Conservation (phyloP, 2,797 vertebrate species). For the Heliangelus exortis region DNA sequence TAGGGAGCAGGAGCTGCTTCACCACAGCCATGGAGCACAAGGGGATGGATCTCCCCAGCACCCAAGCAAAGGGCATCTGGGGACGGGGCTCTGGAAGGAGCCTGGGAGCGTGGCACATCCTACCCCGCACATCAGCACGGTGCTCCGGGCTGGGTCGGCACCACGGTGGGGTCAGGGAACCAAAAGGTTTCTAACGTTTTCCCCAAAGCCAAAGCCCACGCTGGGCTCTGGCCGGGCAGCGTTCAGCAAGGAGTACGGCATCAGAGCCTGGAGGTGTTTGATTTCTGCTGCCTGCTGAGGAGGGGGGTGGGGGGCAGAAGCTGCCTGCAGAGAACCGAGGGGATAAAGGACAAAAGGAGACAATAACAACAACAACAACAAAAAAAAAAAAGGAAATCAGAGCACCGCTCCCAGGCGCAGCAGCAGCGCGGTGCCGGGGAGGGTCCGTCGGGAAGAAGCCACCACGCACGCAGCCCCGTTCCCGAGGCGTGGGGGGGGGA, state of each 20-base stretch:
- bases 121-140: no score
- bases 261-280: slow-evolving; percentile 6
- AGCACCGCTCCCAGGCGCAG: background rate
- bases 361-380: background rate
- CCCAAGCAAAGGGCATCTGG: background rate
- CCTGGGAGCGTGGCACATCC: background rate
- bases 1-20: fast-evolving
- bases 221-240: background rate
- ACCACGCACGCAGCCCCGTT: background rate
- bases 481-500: background rate
- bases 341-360: slow-evolving; percentile 7
- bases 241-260: background rate
- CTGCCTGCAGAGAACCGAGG: background rate
- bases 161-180: fast-evolving
- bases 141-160: fast-evolving
- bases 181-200: background rate
- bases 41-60: background rate
- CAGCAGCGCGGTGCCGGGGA: background rate
- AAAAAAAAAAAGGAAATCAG: background rate
- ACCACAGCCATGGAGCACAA: fast-evolving
- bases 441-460: background rate
- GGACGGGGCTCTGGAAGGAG: background rate
- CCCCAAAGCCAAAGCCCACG: fast-evolving
- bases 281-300: background rate
- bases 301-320: background rate